Evolutionary conservation across 2,113 vertebrate species (phyloP).

Genomic region (Cinclus cinclus): DNA sequence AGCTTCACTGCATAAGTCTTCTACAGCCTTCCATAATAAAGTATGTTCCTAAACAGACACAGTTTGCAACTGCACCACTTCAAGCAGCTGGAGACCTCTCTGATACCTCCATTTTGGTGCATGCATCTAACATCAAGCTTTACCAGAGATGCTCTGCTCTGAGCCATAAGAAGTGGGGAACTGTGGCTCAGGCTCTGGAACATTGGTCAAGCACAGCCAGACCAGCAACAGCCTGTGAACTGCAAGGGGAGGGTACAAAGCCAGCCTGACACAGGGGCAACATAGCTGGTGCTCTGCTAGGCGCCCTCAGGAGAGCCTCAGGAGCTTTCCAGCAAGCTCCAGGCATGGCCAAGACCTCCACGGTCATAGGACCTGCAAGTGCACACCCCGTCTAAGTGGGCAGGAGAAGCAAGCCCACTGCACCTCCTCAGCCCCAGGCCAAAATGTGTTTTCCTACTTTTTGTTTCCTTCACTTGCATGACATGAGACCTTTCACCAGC

Average conservation of each 20-base stretch:
- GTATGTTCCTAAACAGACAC: neutral
- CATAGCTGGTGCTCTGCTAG: neutral
- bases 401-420: neutral
- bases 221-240: neutral
- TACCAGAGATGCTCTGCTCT: neutral
- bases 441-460: neutral
- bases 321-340: neutral
- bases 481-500: neutral
- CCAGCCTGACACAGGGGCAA: neutral
- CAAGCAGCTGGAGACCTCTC: neutral
- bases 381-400: accelerated
- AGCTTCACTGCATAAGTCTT: neutral
- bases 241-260: neutral
- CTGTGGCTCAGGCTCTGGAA: neutral
- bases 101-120: neutral
- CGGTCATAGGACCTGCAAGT: neutral
- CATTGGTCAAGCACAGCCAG: neutral
- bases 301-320: neutral
- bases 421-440: neutral
- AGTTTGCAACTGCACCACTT: neutral
- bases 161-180: neutral
- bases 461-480: neutral
- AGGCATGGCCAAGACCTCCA: neutral
- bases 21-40: neutral
- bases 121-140: neutral